A percentile compares a stretch with the other conserved stretches of the same genome.
phyloP scores from a whole-genome alignment of 1,140 invertebrate genomes.

The Caerostris extrusa region DNA sequence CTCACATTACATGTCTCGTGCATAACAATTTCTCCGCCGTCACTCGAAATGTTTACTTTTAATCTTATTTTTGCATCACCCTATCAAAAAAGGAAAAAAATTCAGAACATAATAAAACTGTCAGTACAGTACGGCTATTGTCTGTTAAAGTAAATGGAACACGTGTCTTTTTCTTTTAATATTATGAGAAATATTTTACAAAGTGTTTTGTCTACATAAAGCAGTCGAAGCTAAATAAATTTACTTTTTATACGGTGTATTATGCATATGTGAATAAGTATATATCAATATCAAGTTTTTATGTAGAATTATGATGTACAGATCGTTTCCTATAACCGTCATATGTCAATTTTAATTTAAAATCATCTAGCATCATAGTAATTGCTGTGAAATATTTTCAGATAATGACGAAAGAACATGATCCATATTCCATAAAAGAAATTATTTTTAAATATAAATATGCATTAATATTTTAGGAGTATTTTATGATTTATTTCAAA shows the following conservation, averaged over 20 bases:
- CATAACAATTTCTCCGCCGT: neutral
- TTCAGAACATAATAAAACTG: neutral
- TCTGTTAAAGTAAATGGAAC: neutral
- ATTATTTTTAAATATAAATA: no score
- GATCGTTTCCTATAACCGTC: neutral
- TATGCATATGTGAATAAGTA: neutral
- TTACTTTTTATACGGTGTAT: neutral
- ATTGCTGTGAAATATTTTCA: no score
- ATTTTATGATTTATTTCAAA: no score
- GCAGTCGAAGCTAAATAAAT: neutral
- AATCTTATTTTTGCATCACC: neutral
- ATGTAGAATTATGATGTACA: neutral
- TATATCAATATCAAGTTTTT: neutral
- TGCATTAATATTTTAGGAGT: no score
- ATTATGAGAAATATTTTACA: neutral
- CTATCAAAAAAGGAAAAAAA: neutral
- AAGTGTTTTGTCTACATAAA: neutral
- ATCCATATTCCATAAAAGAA: no score
- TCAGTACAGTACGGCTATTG: neutral
- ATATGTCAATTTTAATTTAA: neutral
- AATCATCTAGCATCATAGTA: neutral
- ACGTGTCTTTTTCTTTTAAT: neutral
- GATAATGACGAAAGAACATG: no score
- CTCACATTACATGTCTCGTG: neutral
- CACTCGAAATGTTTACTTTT: conserved; percentile 15